Conservation (phyloP, 2,113 vertebrate species). For the Tapirus terrestris region DNA sequence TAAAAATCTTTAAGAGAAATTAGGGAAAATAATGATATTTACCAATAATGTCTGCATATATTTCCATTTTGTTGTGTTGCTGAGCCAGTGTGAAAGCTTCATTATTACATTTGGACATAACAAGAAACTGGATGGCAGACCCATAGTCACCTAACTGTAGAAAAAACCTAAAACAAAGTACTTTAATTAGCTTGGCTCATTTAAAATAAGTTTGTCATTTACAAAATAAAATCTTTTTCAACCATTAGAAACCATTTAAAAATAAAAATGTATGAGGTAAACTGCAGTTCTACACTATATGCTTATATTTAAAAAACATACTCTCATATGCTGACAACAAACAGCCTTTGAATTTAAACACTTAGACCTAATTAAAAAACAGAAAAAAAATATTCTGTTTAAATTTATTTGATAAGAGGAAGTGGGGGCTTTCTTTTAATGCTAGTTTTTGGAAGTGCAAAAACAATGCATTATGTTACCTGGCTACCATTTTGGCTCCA, state of each 20-base stretch:
- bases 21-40: conserved; percentile 40
- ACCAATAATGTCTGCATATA: conserved; percentile 98
- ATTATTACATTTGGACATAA: conserved; percentile 96
- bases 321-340: not conserved
- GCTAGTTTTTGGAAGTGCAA: not conserved
- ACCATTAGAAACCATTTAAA: not conserved
- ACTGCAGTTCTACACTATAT: not conserved
- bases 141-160: conserved; percentile 95
- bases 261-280: not conserved
- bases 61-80: conserved; percentile 98
- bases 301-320: not conserved
- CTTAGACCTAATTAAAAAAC: not conserved
- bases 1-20: not conserved
- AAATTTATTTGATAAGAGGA: not conserved
- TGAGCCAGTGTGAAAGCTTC: conserved; percentile 98
- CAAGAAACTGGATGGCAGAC: conserved; percentile 97
- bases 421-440: not conserved
- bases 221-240: not conserved
- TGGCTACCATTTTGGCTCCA: conserved; percentile 99
- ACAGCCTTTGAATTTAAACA: not conserved
- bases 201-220: not conserved
- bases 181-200: conserved; percentile 46
- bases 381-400: not conserved
- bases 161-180: conserved; percentile 91
- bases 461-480: conserved; percentile 83